Evolutionary conservation across 1,140 invertebrate species (phyloP), one percentile per base, ranked within the genome.

Genomic region (Trichonephila inaurata): DNA sequence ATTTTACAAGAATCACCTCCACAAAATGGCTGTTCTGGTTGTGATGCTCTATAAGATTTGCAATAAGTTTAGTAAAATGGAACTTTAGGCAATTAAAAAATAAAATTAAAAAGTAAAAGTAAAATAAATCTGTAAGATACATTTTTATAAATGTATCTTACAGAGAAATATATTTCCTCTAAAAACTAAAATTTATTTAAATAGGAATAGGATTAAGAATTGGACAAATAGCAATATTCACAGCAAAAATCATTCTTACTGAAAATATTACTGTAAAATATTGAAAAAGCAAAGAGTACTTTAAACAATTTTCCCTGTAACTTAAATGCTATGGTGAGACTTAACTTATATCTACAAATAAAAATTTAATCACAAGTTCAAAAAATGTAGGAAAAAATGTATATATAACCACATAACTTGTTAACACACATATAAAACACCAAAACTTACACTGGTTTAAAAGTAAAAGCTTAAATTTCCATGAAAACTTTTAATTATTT

Each of bases 1-100:
- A 97, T 96, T 40, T 98, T 98, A 88, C 98, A 98, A 95, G 88
- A 33, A 60, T 94, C 87, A 12, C 93, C 93, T 69, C 93, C 93
- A 90, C 90, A 94, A 90, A 94, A 94, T 33, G 87, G 81, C 40
- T 94, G 93, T 21, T 89, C 93, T 19, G 93, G 93, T 16, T 94
- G 87, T 28, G 93, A 94, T 66, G 62, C 77, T 33, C 93, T 94
- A 33, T 0, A 61, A 66, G 7, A 93, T 24, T 16, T 4, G 51
- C n/a, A 28, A 51, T 1, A n/a, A 85, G 18, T 14, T 24, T 21
- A 85, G 81, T 2, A 51, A 83, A 58, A 6, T 18, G 0, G 66
- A 8, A 40, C 0, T 19, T 51, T 51, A 5, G 5, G 7, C 5
- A 7, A 51, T 58, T 10, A 72, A 8, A 24, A 28, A 62, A 62